phyloP scores from a whole-genome alignment of 53 echinoderm and acorn worm species.

The Antedon mediterranea region DNA sequence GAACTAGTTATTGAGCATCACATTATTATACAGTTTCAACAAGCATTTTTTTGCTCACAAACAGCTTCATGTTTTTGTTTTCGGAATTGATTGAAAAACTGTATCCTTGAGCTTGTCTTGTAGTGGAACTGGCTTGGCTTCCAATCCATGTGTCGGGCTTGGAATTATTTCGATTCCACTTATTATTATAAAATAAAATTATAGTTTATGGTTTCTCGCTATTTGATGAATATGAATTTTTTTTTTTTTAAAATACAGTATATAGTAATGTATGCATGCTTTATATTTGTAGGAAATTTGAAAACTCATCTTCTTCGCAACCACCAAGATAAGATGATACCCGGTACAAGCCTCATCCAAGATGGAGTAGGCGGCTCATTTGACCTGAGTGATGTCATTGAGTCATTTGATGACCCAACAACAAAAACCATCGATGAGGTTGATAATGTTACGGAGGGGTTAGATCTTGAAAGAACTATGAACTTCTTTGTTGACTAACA shows the following conservation, averaged over 20 bases:
- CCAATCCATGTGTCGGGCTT: no score
- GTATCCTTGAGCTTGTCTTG: no score
- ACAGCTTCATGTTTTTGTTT: no score
- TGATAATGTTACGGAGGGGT: not conserved
- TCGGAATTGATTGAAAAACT: no score
- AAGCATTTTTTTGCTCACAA: no score
- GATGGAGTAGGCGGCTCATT: constrained; percentile 12
- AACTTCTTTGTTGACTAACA: not conserved
- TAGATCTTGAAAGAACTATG: not conserved
- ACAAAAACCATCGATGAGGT: constrained; percentile 16
- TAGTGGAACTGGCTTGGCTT: no score
- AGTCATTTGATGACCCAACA: constrained; percentile 3
- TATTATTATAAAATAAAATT: not conserved
- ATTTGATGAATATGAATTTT: no score
- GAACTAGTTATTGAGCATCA: no score
- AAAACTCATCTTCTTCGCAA: constrained; percentile 55
- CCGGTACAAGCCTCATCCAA: not conserved
- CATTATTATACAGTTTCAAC: not conserved
- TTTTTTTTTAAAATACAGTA: not conserved
- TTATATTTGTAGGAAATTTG: constrained; percentile 44
- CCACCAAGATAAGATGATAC: constrained; percentile 23
- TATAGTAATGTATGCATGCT: not conserved
- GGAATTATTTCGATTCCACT: no score
- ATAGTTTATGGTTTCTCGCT: not conserved
- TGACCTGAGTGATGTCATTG: constrained; percentile 13